Percentiles rank a stretch among this genome's conserved stretches.
These are phyloP conservation scores for Asobara japonica DNA, from an alignment of 1,140 invertebrate species.

Conservation along the genomic window DNA sequence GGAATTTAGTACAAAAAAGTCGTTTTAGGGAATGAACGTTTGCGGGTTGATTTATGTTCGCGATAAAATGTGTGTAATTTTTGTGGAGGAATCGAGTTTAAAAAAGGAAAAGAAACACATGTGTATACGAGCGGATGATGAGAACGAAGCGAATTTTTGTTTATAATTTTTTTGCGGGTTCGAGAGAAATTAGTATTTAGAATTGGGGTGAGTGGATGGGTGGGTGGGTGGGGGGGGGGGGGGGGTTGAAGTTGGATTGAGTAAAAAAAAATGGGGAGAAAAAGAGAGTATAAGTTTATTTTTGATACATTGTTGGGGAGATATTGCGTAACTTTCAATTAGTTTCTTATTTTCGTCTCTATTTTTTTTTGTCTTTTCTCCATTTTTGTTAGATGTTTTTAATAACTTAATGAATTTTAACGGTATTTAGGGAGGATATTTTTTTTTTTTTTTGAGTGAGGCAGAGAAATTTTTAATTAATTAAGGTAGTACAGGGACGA, in stretches of 20 bases:
- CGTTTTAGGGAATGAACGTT: neutral
- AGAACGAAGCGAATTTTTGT: conserved; percentile 27
- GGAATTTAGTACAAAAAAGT: conserved; percentile 52
- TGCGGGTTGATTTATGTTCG: conserved; percentile 23
- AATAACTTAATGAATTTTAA: conserved; percentile 66
- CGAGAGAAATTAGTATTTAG: conserved; percentile 2
- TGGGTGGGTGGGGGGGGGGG: conserved; percentile 18
- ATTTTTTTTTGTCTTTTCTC: conserved; percentile 48
- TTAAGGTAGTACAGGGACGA: conserved; percentile 8
- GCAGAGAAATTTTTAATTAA: conserved; percentile 29
- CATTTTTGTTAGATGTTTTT: conserved; percentile 61
- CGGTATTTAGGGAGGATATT: conserved; percentile 50
- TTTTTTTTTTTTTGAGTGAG: conserved; percentile 37
- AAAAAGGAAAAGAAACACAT: conserved; percentile 6
- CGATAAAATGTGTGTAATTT: conserved; percentile 27
- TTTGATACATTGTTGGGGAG: conserved; percentile 65
- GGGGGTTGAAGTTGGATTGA: conserved; percentile 25
- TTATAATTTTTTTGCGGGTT: conserved; percentile 17
- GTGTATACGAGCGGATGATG: conserved; percentile 21
- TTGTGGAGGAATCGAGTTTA: too few species aligned
- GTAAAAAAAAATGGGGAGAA: conserved; percentile 41
- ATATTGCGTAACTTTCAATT: conserved; percentile 53
- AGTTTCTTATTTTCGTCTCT: neutral
- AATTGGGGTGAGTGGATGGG: conserved; percentile 18
- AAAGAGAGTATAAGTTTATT: conserved; percentile 62